These are phyloP conservation scores for Stigmatopora nigra DNA, from an alignment of 2,113 vertebrate species.

Conservation along the genomic window DNA sequence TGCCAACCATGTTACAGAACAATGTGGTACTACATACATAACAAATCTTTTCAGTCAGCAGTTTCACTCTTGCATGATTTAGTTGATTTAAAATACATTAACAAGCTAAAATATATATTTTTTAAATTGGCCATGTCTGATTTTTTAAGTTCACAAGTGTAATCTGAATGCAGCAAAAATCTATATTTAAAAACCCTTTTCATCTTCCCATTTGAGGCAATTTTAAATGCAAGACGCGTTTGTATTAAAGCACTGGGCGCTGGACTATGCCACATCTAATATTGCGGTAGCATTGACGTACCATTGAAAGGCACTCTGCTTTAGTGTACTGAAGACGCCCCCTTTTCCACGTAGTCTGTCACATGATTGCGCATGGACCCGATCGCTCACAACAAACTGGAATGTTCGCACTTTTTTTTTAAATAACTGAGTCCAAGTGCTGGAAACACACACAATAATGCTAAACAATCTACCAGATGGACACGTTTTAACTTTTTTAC, in stretches of 20 bases:
- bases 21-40: not conserved
- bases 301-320: too few species aligned
- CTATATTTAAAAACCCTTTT: too few species aligned
- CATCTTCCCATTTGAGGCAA: not conserved
- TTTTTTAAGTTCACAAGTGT: not conserved
- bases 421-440: not conserved
- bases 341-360: conserved; percentile 13
- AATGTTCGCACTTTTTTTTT: not conserved
- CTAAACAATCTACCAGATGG: not conserved
- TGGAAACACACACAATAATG: not conserved
- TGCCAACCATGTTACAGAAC: too few species aligned
- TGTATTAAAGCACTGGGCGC: not conserved
- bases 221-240: not conserved
- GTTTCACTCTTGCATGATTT: not conserved
- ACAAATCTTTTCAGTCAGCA: not conserved
- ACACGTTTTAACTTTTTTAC: not conserved
- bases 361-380: not conserved
- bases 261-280: not conserved
- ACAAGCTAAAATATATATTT: not conserved
- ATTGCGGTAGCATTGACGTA: not conserved
- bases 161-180: too few species aligned
- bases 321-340: conserved; percentile 50
- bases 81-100: not conserved
- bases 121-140: not conserved
- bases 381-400: not conserved